phyloP scores from a whole-genome alignment of 2,888 invertebrate species.

The Dicycla oo region DNA sequence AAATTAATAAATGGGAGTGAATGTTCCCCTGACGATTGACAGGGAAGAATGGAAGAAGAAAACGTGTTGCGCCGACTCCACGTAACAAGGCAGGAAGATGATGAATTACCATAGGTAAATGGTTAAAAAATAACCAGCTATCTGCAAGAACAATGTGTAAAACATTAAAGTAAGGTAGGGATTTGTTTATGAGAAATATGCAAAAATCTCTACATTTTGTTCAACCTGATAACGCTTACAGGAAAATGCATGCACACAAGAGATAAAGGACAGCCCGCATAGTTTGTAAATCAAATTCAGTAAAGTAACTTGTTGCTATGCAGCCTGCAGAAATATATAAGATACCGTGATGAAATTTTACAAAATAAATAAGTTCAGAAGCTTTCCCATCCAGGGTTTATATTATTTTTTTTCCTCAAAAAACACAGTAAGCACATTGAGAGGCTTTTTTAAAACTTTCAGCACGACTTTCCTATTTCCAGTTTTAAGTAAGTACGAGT shows the following conservation, averaged over 20 bases:
- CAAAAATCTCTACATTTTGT: neutral
- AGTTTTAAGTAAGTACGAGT: slow-evolving; percentile 23
- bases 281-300: slow-evolving; percentile 22
- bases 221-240: neutral
- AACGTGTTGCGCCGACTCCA: no score
- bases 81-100: no score
- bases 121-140: neutral
- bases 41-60: no score
- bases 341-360: slow-evolving; percentile 10
- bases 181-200: neutral
- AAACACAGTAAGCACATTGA: neutral
- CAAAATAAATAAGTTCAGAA: slow-evolving; percentile 18
- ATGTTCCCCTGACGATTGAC: no score
- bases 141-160: neutral
- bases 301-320: slow-evolving; percentile 2
- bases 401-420: slow-evolving; percentile 3
- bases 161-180: neutral
- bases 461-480: slow-evolving; percentile 4
- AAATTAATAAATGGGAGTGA: no score
- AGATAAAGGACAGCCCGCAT: slow-evolving; percentile 18
- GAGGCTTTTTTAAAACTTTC: slow-evolving; percentile 12
- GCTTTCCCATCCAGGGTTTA: neutral
- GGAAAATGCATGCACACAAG: slow-evolving; percentile 7
- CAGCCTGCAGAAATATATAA: slow-evolving; percentile 14
- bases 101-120: neutral